phyloP scores from a whole-genome alignment of 2,888 invertebrate species.

The Leptinotarsa tumamoca region DNA sequence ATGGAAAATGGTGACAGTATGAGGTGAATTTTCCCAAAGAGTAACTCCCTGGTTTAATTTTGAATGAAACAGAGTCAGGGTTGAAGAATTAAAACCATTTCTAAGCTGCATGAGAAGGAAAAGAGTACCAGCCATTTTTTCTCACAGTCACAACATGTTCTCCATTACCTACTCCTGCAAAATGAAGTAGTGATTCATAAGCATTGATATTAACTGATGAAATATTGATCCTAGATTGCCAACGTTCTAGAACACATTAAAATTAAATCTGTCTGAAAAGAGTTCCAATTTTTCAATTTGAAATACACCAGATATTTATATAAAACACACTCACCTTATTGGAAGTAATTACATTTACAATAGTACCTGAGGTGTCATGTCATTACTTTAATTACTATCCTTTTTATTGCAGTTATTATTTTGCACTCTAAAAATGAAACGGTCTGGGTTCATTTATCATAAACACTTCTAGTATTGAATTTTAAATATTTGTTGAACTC shows the following conservation, averaged over 20 bases:
- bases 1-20: too few species aligned
- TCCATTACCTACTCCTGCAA: background rate
- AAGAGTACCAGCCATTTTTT: too few species aligned
- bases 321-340: background rate
- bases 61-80: too few species aligned
- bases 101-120: too few species aligned
- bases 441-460: background rate
- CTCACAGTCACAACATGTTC: background rate
- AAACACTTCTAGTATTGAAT: background rate
- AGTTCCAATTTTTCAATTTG: background rate
- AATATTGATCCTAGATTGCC: background rate
- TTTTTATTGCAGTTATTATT: background rate
- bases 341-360: background rate
- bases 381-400: background rate
- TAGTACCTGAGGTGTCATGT: background rate
- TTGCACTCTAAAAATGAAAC: background rate
- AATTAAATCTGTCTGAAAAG: background rate
- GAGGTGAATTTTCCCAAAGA: too few species aligned
- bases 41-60: too few species aligned
- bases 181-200: background rate
- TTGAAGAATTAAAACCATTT: too few species aligned
- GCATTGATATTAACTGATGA: background rate
- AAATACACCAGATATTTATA: background rate
- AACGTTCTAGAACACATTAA: background rate
- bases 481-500: background rate